Evolutionary conservation across 2,113 vertebrate genomes (phyloP).

Genomic region (Heterochromis multidens): DNA sequence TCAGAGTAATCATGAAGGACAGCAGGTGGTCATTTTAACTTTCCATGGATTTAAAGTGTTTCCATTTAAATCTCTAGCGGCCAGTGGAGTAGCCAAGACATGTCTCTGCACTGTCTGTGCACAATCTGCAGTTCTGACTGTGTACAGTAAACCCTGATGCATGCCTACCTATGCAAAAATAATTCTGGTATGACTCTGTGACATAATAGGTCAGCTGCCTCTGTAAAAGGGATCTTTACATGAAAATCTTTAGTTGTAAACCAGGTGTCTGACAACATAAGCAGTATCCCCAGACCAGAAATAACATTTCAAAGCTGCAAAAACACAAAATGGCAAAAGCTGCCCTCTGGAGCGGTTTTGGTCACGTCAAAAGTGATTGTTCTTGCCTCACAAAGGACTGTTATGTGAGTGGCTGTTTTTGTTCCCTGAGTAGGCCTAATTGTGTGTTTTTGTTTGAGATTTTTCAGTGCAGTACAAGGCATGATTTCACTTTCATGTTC

Average conservation of each 20-base stretch:
- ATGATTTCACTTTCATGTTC: slow-evolving; percentile 18
- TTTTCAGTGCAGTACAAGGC: neutral
- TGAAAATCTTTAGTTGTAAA: neutral
- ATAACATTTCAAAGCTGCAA: slow-evolving; percentile 4
- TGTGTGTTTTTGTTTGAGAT: neutral
- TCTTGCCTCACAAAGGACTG: neutral
- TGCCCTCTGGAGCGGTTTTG: slow-evolving; percentile 6
- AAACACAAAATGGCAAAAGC: neutral
- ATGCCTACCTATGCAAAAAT: slow-evolving; percentile 1
- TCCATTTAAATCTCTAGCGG: slow-evolving; percentile 15
- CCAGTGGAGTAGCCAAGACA: neutral
- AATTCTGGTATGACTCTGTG: neutral
- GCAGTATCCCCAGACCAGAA: neutral
- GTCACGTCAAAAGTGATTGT: neutral
- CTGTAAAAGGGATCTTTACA: neutral
- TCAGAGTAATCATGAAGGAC: neutral
- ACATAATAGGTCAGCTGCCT: slow-evolving; percentile 10
- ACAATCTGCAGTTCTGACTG: neutral
- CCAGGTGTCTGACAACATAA: slow-evolving; percentile 12
- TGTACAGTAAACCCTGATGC: neutral
- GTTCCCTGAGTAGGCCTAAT: slow-evolving; percentile 12
- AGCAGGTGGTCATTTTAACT: slow-evolving; percentile 41
- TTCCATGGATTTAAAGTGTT: slow-evolving; percentile 32
- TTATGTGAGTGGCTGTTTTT: slow-evolving; percentile 25
- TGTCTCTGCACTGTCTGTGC: neutral